Percentiles rank a stretch among this genome's conserved stretches.
phyloP scores from a whole-genome alignment of 2,888 invertebrate genomes.

The Cheilosia vulpina region DNA sequence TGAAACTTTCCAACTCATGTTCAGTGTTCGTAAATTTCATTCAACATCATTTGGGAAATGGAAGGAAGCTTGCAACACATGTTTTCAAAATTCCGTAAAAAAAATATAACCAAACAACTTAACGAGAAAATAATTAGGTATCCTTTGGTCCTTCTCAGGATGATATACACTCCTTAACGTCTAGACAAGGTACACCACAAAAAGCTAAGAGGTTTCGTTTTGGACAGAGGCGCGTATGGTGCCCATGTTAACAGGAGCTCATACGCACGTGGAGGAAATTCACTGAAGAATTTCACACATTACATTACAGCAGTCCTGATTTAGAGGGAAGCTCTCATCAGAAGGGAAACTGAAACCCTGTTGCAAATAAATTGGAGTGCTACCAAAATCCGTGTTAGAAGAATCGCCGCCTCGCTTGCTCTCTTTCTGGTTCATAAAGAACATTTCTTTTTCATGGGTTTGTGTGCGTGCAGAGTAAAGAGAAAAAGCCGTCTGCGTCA shows the following conservation, averaged over 20 bases:
- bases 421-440: constrained; percentile 18
- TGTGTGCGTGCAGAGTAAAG: constrained; percentile 9
- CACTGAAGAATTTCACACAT: neutral
- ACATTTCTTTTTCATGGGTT: neutral
- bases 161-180: constrained; percentile 34
- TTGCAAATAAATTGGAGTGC: too few relatives aligned
- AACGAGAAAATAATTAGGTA: constrained; percentile 57
- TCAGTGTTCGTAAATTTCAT: constrained; percentile 21
- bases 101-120: constrained; percentile 30
- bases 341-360: neutral
- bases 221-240: constrained; percentile 52
- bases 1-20: constrained; percentile 47
- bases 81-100: constrained; percentile 35
- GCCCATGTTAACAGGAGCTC: constrained; percentile 57
- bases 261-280: constrained; percentile 2
- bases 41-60: constrained; percentile 14
- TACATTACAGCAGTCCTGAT: neutral
- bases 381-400: neutral
- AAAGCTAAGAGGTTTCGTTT: constrained; percentile 6
- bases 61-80: constrained; percentile 52
- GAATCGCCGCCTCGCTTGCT: neutral
- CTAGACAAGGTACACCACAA: constrained; percentile 61
- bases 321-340: neutral
- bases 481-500: constrained; percentile 42
- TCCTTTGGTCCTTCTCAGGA: constrained; percentile 26